These are phyloP conservation scores for Athetis lepigone DNA, from an alignment of 2,888 invertebrate species.

Conservation along the genomic window DNA sequence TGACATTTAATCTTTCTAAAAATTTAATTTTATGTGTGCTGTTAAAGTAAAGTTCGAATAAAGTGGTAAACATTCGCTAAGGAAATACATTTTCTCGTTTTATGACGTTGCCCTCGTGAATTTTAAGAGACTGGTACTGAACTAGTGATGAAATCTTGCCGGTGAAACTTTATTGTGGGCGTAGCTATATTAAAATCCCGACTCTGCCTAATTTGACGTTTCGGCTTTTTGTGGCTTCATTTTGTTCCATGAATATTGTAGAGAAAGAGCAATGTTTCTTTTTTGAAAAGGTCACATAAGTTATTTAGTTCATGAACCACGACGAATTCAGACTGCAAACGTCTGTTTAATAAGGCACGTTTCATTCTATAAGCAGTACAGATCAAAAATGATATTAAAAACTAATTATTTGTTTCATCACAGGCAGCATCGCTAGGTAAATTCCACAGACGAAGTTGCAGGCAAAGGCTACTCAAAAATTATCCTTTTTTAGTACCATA, in stretches of 20 bases:
- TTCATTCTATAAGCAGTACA: too few species aligned
- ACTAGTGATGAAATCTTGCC: slow-evolving; percentile 48
- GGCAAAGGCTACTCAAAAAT: too few species aligned
- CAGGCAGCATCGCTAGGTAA: neutral
- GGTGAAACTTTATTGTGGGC: slow-evolving; percentile 37
- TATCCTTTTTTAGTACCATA: too few species aligned
- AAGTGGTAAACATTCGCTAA: slow-evolving; percentile 54
- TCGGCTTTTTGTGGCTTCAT: slow-evolving; percentile 8
- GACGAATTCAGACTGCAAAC: neutral
- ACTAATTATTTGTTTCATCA: too few species aligned
- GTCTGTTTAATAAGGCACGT: too few species aligned
- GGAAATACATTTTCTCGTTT: slow-evolving; percentile 52
- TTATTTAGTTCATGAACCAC: neutral
- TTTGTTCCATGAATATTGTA: slow-evolving; percentile 1
- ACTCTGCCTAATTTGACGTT: slow-evolving; percentile 8
- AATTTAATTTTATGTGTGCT: slow-evolving; percentile 44
- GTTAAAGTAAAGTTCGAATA: slow-evolving; percentile 50
- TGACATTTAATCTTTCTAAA: slow-evolving; percentile 53
- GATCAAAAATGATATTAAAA: too few species aligned
- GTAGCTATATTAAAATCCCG: slow-evolving; percentile 21
- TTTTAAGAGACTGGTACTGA: slow-evolving; percentile 40
- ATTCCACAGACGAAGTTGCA: too few species aligned
- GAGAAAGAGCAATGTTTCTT: neutral
- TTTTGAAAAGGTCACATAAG: neutral
- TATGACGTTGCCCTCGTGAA: slow-evolving; percentile 37